A percentile compares a stretch with the other conserved stretches of the same genome.
Conservation (phyloP, 2,888 invertebrate genomes). For the Biston stratarius region DNA sequence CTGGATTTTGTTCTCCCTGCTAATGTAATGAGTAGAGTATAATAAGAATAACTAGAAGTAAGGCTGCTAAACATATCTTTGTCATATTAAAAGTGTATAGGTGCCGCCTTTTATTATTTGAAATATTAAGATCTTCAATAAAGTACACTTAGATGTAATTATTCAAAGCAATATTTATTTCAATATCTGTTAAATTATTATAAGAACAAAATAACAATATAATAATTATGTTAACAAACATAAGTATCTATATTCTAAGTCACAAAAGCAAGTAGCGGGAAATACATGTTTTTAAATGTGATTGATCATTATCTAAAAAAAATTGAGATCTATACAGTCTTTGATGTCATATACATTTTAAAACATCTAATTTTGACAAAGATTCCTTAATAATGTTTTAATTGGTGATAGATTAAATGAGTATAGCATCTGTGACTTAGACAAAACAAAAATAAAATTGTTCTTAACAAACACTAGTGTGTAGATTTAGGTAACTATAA, state of each 20-base stretch:
- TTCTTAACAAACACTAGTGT: constrained; percentile 64
- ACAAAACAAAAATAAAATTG: constrained; percentile 68
- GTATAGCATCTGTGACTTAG: constrained; percentile 70
- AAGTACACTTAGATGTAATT: constrained; percentile 30
- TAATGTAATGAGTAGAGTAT: too few species aligned
- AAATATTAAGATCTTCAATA: constrained; percentile 45
- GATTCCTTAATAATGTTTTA: too few species aligned
- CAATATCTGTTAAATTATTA: constrained; percentile 75
- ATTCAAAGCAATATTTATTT: constrained; percentile 79
- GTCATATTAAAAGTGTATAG: too few species aligned
- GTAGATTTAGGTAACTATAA: constrained; percentile 70
- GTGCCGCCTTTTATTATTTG: background rate
- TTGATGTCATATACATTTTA: constrained; percentile 30
- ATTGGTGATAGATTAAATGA: background rate
- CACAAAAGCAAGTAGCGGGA: constrained; percentile 65
- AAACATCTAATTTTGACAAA: background rate
- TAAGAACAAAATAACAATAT: constrained; percentile 74
- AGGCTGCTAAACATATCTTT: too few species aligned
- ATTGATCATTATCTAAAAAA: constrained; percentile 32
- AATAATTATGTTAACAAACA: constrained; percentile 81
- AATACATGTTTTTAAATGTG: constrained; percentile 17
- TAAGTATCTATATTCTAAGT: constrained; percentile 77
- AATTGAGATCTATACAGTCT: constrained; percentile 64
- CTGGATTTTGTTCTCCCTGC: too few species aligned
- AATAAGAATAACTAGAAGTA: too few species aligned